These are phyloP conservation scores for Lycia hirtaria DNA, from an alignment of 2,888 invertebrate species.

Conservation along the genomic window DNA sequence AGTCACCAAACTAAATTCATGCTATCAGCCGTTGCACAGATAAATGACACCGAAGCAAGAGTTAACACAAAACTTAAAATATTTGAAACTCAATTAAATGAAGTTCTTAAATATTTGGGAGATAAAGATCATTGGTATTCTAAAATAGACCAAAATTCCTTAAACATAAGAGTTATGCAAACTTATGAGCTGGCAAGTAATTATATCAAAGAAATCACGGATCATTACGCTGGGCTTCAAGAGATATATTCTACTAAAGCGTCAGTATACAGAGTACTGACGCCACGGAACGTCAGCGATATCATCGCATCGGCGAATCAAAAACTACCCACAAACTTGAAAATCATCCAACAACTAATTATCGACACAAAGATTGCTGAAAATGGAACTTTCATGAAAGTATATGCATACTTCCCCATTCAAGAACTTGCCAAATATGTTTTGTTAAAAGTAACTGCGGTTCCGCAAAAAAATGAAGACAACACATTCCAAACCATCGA, in stretches of 20 bases:
- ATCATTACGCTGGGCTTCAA: not conserved
- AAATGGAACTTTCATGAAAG: not conserved
- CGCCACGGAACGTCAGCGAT: not conserved
- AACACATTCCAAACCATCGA: not conserved
- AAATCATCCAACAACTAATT: not conserved
- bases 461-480: not conserved
- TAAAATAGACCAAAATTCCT: not conserved
- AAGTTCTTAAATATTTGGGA: not conserved
- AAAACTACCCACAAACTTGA: not conserved
- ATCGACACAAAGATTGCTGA: not conserved
- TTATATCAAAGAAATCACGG: conserved; percentile 1
- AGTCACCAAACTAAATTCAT: conserved; percentile 2
- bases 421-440: not conserved
- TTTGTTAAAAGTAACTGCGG: not conserved
- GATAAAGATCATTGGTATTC: not conserved
- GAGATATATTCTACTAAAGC: not conserved
- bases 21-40: not conserved
- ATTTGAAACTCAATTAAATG: not conserved
- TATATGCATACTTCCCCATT: conserved; percentile 3
- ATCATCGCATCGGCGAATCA: not conserved
- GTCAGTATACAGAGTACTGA: not conserved
- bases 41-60: not conserved
- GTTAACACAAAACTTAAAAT: not conserved
- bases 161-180: not conserved
- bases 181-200: not conserved